Conservation (phyloP, 1,140 invertebrate genomes). For the Aphidius gifuensis region DNA sequence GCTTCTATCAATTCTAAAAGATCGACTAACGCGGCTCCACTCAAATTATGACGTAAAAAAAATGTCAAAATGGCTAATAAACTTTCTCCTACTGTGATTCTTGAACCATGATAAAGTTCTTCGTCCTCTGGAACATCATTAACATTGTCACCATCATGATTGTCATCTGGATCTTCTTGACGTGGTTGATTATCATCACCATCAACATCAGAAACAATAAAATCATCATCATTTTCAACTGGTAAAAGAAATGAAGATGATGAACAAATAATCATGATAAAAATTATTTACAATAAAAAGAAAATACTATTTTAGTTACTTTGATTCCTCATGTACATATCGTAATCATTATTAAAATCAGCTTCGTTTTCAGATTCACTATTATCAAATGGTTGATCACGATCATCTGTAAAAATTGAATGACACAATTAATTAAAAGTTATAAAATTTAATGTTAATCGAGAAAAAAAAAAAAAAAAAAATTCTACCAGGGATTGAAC, state of each 20-base stretch:
- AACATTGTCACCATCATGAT: neutral
- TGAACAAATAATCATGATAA: neutral
- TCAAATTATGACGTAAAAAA: slow-evolving; percentile 4
- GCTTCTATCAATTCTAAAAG: neutral
- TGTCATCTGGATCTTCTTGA: neutral
- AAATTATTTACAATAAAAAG: neutral
- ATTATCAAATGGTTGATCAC: too few species aligned
- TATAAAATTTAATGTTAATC: too few species aligned
- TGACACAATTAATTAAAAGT: too few species aligned
- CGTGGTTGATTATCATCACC: neutral
- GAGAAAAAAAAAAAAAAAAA: too few species aligned
- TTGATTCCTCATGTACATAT: neutral
- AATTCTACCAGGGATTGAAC: too few species aligned
- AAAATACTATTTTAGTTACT: too few species aligned
- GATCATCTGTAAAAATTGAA: too few species aligned
- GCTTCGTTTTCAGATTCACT: too few species aligned
- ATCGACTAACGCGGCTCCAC: neutral
- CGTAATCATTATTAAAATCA: neutral
- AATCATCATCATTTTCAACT: neutral
- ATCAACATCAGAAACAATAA: neutral
- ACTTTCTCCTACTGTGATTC: slow-evolving; percentile 9
- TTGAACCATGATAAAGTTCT: neutral
- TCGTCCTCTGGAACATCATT: too few species aligned
- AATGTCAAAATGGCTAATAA: slow-evolving; percentile 1
- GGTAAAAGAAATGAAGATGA: too few species aligned